Base-by-base conservation (phyloP, 2,888 invertebrate species). In the Pterobdella sp. region DNA sequence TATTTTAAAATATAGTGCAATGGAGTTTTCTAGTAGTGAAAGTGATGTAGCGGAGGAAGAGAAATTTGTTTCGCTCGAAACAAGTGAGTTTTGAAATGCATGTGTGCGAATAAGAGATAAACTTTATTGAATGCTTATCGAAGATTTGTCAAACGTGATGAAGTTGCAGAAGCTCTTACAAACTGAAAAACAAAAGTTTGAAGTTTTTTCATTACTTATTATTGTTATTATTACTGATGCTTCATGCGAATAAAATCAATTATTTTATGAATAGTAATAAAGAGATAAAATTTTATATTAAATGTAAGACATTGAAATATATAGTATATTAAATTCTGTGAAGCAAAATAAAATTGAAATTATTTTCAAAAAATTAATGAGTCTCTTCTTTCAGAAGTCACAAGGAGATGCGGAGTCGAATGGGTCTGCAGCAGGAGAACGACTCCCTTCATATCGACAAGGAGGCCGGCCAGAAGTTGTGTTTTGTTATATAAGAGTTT, bases 111-210 rank as follows among this genome's bases (percentile, higher is more conserved):
- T n/a, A n/a, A n/a, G n/a, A n/a, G n/a, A n/a, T n/a, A n/a, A n/a
- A n/a, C n/a, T n/a, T n/a, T n/a, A n/a, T n/a, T n/a, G n/a, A n/a
- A n/a, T n/a, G n/a, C n/a, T n/a, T n/a, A n/a, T 26, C 26, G n/a
- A 7, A 56, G 60, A 56, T 22, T 22, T 56, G 10, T 56, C 60
- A 3, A 56, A 56, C n/a, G 60, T 56, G n/a, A n/a, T 56, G 14
- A 56, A 56, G 60, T 26, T 56, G 7, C 60, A 56, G 60, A 56
- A 56, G 60, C 3, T 56, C n/a, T 56, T 56, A 26, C 60, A 56
- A 26, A 4, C 26, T 22, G 60, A 56, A n/a, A 56, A 56, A n/a
- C 60, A 22, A n/a, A 22, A 22, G 60, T 56, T 4, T 7, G 42
- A 14, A 7, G 42, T 42, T 7, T 42, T 42, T 7, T 42, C 7